These are phyloP conservation scores for Paralichthys olivaceus DNA, from an alignment of 2,113 vertebrate genomes.

Conservation along the genomic window DNA sequence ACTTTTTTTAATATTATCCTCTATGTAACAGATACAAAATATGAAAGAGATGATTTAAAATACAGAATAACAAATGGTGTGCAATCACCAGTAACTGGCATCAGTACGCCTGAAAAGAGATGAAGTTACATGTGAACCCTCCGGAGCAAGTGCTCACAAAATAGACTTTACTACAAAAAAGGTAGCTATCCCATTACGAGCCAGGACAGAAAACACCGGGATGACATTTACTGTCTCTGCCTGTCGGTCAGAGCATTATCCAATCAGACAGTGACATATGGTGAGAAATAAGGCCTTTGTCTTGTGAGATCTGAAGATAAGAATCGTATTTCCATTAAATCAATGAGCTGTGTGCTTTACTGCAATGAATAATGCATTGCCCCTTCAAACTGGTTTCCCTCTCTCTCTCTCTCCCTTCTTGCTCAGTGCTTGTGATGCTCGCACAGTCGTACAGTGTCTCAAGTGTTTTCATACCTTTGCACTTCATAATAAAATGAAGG, in stretches of 20 bases:
- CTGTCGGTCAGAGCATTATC: slow-evolving; percentile 72
- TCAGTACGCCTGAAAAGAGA: neutral
- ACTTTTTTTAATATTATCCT: neutral
- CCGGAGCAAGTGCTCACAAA: slow-evolving; percentile 7
- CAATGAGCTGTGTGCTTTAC: slow-evolving; percentile 79
- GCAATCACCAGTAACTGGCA: neutral
- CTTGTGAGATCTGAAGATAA: slow-evolving; percentile 80
- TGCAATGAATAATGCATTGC: slow-evolving; percentile 78
- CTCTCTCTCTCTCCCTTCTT: slow-evolving; percentile 18
- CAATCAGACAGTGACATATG: slow-evolving; percentile 79
- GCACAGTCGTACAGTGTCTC: slow-evolving; percentile 40
- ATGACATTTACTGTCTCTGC: slow-evolving; percentile 60
- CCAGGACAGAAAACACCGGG: slow-evolving; percentile 9
- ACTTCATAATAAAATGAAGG: slow-evolving; percentile 75
- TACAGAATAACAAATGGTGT: neutral
- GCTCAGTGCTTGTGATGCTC: slow-evolving; percentile 55
- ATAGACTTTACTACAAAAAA: slow-evolving; percentile 29
- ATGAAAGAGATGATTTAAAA: neutral
- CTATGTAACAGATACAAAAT: neutral
- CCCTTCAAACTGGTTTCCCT: slow-evolving; percentile 49
- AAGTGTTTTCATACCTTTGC: slow-evolving; percentile 75
- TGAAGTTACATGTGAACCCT: slow-evolving; percentile 1
- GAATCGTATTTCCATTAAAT: slow-evolving; percentile 82
- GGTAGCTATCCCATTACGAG: slow-evolving; percentile 38
- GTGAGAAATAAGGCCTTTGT: slow-evolving; percentile 74